Base-by-base conservation (phyloP, 2,797 vertebrate species). In the Momotus momota region DNA sequence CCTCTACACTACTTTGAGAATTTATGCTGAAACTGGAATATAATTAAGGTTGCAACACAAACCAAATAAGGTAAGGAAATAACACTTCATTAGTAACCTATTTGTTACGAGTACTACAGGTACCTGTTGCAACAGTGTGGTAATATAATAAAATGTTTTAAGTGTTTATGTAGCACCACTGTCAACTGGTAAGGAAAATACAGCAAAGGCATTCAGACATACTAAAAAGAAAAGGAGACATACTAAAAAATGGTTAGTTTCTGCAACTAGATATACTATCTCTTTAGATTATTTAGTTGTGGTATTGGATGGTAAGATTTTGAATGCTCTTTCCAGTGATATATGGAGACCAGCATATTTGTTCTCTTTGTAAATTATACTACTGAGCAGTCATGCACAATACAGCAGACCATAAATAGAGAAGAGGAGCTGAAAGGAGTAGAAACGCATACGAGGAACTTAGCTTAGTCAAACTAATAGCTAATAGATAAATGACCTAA, bases 61-160 rank as follows among this genome's bases (percentile, higher is more conserved):
- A 91, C 83, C 49, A 87, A 95, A 78, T 92, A 95, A 95, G 86
- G 90, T 75, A 83, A 94, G 93, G 93, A 96, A 96, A 92, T 95
- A 83, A 95, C 95, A 97, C 94, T 95, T 96, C 88, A 93, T 96
- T 95, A 96, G 83, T 80, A 94, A 90, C 83, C 78, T 87, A 54
- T 33, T 90, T 14, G 14, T 78, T 94, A 74, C 1, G 0, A 96
- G 57, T 64, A 80, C 82, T 33, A 61, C 2, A 95, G 77, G 86
- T 86, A 95, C 69, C 38, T 83, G 69, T n/a, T 87, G 83, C 61
- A 88, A 88, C 61, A 77, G 9, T 20, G 46, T n/a, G 18, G 35
- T 69, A 60, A 41, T 80, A 55, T 18, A 96, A 90, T 89, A 88
- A 95, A 95, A 88, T 45, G n/a, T 72, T 84, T 92, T 9, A 95